These are phyloP conservation scores for Andricus quercusramuli DNA, from an alignment of 2,888 invertebrate genomes.

Conservation along the genomic window DNA sequence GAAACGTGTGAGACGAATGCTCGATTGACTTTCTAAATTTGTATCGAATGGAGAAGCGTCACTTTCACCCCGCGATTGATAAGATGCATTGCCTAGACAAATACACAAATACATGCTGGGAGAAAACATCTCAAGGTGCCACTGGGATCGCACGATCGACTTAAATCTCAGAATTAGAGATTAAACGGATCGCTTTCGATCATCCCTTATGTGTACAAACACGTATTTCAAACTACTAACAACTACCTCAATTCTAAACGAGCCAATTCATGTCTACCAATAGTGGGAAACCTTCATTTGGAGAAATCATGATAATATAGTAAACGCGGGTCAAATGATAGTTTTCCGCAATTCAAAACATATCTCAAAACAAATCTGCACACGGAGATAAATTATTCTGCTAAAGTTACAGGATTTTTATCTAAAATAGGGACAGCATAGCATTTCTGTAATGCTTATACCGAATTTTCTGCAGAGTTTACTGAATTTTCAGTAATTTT, in stretches of 20 bases:
- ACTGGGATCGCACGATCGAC: constrained; percentile 24
- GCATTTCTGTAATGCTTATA: no score
- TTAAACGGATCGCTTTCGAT: constrained; percentile 34
- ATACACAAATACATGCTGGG: constrained; percentile 5
- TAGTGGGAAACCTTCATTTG: not conserved
- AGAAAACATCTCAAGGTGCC: constrained; percentile 35
- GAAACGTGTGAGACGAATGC: constrained; percentile 42
- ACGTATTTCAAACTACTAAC: not conserved
- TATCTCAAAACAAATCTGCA: not conserved
- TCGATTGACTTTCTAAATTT: constrained; percentile 75
- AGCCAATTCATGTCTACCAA: constrained; percentile 9
- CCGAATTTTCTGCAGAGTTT: no score
- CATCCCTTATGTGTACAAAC: constrained; percentile 24
- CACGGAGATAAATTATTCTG: no score
- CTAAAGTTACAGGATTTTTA: no score
- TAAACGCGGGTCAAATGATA: not conserved
- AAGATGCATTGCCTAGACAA: constrained; percentile 47
- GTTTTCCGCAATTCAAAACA: not conserved
- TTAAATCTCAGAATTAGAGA: constrained; percentile 27
- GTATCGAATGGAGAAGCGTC: constrained; percentile 66
- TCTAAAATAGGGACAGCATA: no score
- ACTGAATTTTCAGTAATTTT: no score
- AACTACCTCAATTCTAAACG: constrained; percentile 3
- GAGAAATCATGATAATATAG: not conserved
- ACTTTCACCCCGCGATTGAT: constrained; percentile 70